phyloP scores from a whole-genome alignment of 2,888 invertebrate genomes.

The Apotomis turbidana region DNA sequence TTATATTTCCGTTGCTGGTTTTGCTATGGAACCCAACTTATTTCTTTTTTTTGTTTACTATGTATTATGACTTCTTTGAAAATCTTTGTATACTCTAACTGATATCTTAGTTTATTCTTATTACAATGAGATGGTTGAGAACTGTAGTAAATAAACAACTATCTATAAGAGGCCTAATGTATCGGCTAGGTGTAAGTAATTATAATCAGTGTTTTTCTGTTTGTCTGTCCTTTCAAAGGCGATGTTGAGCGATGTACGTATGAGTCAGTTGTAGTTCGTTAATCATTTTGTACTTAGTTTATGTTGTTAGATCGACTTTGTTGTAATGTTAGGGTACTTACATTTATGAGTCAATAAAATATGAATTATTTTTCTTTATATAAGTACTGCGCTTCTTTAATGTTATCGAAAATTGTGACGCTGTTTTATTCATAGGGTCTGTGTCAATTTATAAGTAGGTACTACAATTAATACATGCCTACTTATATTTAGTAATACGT shows the following conservation, averaged over 20 bases:
- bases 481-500: constrained; percentile 10
- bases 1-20: neutral
- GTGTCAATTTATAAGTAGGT: constrained; percentile 7
- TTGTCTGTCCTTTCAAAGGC: constrained; percentile 21
- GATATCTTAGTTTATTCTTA: neutral
- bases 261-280: constrained; percentile 43
- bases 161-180: neutral
- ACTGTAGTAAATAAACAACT: neutral
- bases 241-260: constrained; percentile 26
- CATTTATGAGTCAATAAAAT: constrained; percentile 45
- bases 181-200: neutral
- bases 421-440: constrained; percentile 25
- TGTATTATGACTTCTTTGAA: neutral
- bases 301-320: constrained; percentile 64
- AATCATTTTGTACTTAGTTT: constrained; percentile 71
- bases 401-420: constrained; percentile 5
- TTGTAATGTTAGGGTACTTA: constrained; percentile 53
- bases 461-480: constrained; percentile 5
- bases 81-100: neutral
- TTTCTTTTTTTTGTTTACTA: too few relatives aligned
- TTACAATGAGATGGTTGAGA: neutral
- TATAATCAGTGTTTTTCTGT: constrained; percentile 15
- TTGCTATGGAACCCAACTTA: neutral
- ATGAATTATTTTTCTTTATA: constrained; percentile 2
- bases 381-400: constrained; percentile 1